Base-by-base conservation (phyloP, 2,888 invertebrate genomes). In the Aquatica leii region DNA sequence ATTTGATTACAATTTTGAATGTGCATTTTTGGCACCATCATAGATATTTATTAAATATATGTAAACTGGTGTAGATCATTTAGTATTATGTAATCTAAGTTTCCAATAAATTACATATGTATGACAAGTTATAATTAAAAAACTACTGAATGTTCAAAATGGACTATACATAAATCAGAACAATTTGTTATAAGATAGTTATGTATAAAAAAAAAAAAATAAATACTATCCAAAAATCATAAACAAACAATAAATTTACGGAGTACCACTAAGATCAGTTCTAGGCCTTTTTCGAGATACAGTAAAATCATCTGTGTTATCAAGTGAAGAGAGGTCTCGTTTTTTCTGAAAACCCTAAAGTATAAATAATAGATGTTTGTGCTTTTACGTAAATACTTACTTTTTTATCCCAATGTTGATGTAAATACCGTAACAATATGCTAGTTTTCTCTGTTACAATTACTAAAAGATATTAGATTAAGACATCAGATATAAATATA, bases 361-460 rank as follows among this genome's bases (percentile, higher is more conserved):
- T 20, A 11, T 49, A 49, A 49, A 49, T 49, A 20, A 20, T 46
- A 18, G 5, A 11, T 46, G 6, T 20, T 8, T n/a, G 24, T 18
- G 18, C 9, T 49, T 3, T 14, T 14, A 40, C 14, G 41, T 6
- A 14, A 46, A 9, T 6, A 46, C 46, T 46, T 82, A 91, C 89
- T 87, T 94, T 94, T 84, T 95, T 96, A 79, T 97, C 96, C 94
- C 95, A 97, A 82, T 95, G 95, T 76, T 96, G 95, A 75, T 97
- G 96, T 69, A 97, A 86, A 82, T 95, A 97, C 83, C 97, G 89
- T 76, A 97, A 83, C 62, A 97, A 85, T 76, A 97, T 96, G 79
- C 95, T 96, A 50, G 95, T 94, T 83, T 95, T 97, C 82, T 97
- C 97, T 78, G 96, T 95, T 43, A 96, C 96, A 78, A 97, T 97